Evolutionary conservation across 1,140 invertebrate species (phyloP).

Genomic region (Aleiodes sp.): DNA sequence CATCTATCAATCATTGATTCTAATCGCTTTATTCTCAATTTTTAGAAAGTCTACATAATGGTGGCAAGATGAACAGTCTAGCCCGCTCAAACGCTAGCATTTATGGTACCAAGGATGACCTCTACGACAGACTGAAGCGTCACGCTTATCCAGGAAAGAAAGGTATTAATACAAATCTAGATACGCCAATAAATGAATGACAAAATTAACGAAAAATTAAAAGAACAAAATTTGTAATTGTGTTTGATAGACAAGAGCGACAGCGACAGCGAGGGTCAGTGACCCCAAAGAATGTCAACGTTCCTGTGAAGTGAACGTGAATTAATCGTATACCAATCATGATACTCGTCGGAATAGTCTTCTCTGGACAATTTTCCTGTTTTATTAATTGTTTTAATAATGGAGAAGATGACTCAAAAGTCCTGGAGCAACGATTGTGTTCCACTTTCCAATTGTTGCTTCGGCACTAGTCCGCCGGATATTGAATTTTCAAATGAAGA

Average conservation of each 20-base stretch:
- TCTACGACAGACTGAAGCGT: conserved; percentile 93
- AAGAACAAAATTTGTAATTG: conserved; percentile 31
- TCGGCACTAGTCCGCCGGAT: conserved; percentile 39
- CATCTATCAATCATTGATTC: background rate
- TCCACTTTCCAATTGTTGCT: conserved; percentile 45
- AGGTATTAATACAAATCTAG: conserved; percentile 69
- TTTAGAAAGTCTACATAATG: conserved; percentile 82
- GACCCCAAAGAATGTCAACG: conserved; percentile 50
- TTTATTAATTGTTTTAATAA: background rate
- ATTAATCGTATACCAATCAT: background rate
- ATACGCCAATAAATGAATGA: background rate
- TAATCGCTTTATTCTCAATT: background rate
- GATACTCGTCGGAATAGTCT: background rate
- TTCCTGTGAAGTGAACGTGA: background rate
- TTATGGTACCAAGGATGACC: conserved; percentile 94
- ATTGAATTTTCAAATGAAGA: conserved; percentile 18
- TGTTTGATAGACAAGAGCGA: conserved; percentile 83
- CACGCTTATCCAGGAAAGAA: conserved; percentile 96
- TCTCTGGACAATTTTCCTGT: background rate
- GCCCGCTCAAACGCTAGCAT: conserved; percentile 92
- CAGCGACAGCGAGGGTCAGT: conserved; percentile 90
- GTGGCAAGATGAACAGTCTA: conserved; percentile 88
- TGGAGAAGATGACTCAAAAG: conserved; percentile 37
- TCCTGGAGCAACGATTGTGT: conserved; percentile 52
- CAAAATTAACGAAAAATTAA: conserved; percentile 31